A percentile compares a stretch with the other conserved stretches of the same genome.
phyloP scores from a whole-genome alignment of 2,113 vertebrate genomes.

The Cavia porcellus region DNA sequence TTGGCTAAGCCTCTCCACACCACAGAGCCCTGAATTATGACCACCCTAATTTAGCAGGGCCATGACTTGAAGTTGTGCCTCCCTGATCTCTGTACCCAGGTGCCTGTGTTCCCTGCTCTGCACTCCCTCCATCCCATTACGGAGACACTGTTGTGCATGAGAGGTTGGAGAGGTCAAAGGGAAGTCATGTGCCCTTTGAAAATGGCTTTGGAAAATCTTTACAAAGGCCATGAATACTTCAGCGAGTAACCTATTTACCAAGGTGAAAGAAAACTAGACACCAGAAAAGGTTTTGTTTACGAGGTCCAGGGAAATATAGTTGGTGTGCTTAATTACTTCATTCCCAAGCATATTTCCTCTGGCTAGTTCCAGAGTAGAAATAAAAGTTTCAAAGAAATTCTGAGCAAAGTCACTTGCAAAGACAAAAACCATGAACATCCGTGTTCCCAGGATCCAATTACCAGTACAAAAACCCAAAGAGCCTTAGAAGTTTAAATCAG shows the following conservation, averaged over 20 bases:
- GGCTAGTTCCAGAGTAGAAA: constrained; percentile 19
- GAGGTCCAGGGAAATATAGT: accelerated
- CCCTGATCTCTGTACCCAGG: accelerated
- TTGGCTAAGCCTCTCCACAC: accelerated
- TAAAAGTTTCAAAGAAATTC: constrained; percentile 34
- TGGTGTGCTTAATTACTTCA: neutral
- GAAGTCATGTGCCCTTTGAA: neutral
- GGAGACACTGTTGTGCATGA: neutral
- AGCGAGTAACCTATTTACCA: neutral
- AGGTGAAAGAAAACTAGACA: neutral
- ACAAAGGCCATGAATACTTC: neutral
- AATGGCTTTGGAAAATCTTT: neutral
- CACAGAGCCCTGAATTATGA: accelerated
- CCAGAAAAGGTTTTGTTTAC: neutral
- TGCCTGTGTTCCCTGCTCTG: neutral
- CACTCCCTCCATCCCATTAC: neutral
- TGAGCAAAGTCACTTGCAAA: constrained; percentile 64
- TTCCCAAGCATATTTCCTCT: no score
- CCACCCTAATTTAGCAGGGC: neutral
- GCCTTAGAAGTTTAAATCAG: constrained; percentile 58
- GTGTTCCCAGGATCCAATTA: neutral
- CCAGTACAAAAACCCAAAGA: constrained; percentile 50
- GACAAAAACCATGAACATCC: neutral
- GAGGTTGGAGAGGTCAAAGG: neutral
- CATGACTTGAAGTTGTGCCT: accelerated